phyloP scores from a whole-genome alignment of 2,888 invertebrate genomes.

The Agriopis marginaria region DNA sequence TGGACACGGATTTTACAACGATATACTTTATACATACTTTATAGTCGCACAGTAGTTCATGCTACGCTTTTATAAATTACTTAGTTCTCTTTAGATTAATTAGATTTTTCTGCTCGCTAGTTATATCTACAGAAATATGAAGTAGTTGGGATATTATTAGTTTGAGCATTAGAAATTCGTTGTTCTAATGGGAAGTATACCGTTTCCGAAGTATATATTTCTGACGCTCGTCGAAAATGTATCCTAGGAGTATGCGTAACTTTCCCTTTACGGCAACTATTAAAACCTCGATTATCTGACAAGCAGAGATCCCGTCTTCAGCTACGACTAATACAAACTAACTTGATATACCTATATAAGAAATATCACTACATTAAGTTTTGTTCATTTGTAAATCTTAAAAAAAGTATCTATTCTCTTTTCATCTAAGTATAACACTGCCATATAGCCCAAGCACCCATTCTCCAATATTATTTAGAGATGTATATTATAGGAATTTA shows the following conservation, averaged over 20 bases:
- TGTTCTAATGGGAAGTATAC: constrained; percentile 63
- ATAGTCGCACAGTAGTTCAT: constrained; percentile 73
- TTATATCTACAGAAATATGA: constrained; percentile 55
- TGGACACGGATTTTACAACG: constrained; percentile 49
- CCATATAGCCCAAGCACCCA: constrained; percentile 31
- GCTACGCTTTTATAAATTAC: constrained; percentile 70
- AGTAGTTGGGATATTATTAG: constrained; percentile 56
- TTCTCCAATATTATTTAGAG: constrained; percentile 16
- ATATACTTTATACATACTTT: constrained; percentile 47
- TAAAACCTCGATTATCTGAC: constrained; percentile 80
- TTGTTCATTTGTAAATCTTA: not conserved
- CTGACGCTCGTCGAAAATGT: constrained; percentile 43
- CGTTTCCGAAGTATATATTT: constrained; percentile 38
- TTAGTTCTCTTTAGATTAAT: constrained; percentile 64
- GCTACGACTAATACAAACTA: constrained; percentile 64
- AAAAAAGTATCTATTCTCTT: not conserved
- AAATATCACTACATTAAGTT: not conserved
- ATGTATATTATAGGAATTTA: constrained; percentile 27
- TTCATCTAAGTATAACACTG: constrained; percentile 26
- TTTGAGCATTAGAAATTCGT: constrained; percentile 79
- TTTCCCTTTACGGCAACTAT: constrained; percentile 63
- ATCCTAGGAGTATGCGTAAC: constrained; percentile 19
- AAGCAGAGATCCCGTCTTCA: constrained; percentile 82
- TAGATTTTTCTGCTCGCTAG: constrained; percentile 73
- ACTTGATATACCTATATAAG: not conserved